A percentile compares a stretch with the other conserved stretches of the same genome.
These are phyloP conservation scores for Oceanodroma tethys DNA, from an alignment of 2,113 vertebrate genomes.

Conservation along the genomic window DNA sequence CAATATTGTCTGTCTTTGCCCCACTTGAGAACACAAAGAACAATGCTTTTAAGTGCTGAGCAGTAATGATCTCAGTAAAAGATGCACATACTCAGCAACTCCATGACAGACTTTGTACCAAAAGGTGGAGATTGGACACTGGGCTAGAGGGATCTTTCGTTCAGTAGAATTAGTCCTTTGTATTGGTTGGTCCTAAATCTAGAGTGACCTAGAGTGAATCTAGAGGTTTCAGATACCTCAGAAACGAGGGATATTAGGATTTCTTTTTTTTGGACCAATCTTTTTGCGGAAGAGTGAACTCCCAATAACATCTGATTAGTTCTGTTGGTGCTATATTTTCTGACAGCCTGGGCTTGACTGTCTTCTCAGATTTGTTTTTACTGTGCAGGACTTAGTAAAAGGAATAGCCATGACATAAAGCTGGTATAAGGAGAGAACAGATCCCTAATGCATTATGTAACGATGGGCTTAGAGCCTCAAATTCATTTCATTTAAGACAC, in stretches of 20 bases:
- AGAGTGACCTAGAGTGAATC: not conserved
- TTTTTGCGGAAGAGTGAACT: not conserved
- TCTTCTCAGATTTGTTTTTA: slow-evolving; percentile 29
- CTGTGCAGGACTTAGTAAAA: not conserved
- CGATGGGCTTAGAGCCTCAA: not conserved
- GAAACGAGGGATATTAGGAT: not conserved
- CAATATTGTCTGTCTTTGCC: not conserved
- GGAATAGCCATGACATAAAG: not conserved
- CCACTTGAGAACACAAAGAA: not conserved
- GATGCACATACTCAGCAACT: not conserved
- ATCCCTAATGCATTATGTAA: not conserved
- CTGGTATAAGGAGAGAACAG: not conserved
- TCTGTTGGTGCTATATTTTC: slow-evolving; percentile 20
- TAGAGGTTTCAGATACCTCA: not conserved
- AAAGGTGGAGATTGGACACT: not conserved
- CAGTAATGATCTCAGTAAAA: not conserved
- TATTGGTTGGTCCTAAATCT: not conserved
- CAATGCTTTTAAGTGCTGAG: not conserved
- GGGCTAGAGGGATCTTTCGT: not conserved
- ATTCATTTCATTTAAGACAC: not conserved
- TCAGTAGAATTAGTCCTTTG: not conserved
- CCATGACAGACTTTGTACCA: not conserved
- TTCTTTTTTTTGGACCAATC: not conserved
- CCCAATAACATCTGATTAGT: not conserved
- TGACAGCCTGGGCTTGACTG: slow-evolving; percentile 26